These are phyloP conservation scores for Drosophila histrio DNA, from an alignment of 2,888 invertebrate genomes.

Conservation along the genomic window DNA sequence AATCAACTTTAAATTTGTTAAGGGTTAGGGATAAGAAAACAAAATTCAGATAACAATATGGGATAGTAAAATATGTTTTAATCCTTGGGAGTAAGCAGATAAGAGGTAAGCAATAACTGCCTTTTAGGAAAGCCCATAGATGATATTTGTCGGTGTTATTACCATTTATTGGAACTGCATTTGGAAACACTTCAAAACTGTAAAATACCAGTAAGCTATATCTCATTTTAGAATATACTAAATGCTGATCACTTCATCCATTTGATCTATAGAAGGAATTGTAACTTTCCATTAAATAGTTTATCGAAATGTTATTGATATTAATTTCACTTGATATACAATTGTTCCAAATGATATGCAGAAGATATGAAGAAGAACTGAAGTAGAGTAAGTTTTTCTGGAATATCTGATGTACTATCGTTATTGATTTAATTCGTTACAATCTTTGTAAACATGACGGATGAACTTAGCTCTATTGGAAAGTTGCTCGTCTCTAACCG, in stretches of 20 bases:
- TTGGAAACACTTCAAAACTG: background rate
- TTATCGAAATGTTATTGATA: background rate
- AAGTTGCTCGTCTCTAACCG: background rate
- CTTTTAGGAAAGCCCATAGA: background rate
- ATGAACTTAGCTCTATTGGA: background rate
- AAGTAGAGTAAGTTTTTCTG: too few species aligned
- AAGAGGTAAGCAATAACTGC: background rate
- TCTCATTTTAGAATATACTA: background rate
- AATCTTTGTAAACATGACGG: background rate
- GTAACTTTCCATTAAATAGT: too few species aligned
- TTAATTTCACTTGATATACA: background rate
- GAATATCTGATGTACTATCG: background rate
- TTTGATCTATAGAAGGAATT: too few species aligned
- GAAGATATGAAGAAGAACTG: too few species aligned
- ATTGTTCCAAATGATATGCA: background rate
- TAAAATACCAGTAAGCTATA: background rate
- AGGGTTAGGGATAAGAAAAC: background rate
- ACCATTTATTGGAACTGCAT: background rate
- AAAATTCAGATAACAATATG: background rate
- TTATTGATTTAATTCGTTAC: background rate
- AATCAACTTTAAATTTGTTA: constrained; percentile 1
- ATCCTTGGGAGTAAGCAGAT: background rate
- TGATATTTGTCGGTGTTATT: too few species aligned
- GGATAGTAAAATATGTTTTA: background rate
- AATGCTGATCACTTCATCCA: background rate